Evolutionary conservation across 1,140 invertebrate species (phyloP).

Genomic region (Lordiphosa mommai): DNA sequence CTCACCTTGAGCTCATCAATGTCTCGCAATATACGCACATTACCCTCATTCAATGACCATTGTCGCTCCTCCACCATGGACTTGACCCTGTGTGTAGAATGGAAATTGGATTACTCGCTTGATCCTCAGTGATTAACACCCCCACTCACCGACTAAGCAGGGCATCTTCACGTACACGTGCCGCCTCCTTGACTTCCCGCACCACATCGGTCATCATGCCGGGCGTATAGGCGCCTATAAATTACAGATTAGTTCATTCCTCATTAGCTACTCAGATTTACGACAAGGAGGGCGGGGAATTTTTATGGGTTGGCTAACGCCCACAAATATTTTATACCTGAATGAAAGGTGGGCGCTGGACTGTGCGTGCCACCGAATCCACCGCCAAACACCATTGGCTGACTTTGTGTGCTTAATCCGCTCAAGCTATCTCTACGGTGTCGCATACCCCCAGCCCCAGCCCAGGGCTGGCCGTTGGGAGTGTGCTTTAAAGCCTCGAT

Average conservation of each 20-base stretch:
- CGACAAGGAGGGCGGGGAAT: background rate
- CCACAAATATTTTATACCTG: conserved; percentile 56
- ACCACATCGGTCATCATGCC: conserved; percentile 88
- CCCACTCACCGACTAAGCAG: conserved; percentile 80
- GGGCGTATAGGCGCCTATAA: conserved; percentile 83
- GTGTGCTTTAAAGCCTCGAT: conserved; percentile 80
- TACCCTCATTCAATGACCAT: conserved; percentile 80
- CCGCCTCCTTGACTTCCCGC: conserved; percentile 87
- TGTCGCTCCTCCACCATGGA: conserved; percentile 83
- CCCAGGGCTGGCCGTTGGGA: conserved; percentile 58
- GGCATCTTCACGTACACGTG: conserved; percentile 85
- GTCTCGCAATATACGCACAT: conserved; percentile 74
- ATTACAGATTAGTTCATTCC: background rate
- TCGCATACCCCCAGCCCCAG: conserved; percentile 73
- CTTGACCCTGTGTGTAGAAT: conserved; percentile 78
- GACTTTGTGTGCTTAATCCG: conserved; percentile 79
- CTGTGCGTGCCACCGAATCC: conserved; percentile 76
- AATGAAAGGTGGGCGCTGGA: conserved; percentile 79
- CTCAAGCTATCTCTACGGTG: conserved; percentile 80
- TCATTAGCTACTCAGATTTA: background rate
- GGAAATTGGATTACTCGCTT: background rate
- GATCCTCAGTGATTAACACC: too few relatives aligned
- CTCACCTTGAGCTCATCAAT: conserved; percentile 77
- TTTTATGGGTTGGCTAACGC: background rate
- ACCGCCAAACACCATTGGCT: conserved; percentile 76